Evolutionary conservation across 1,140 invertebrate genomes (phyloP).

Genomic region (Rhizoglyphus robini): DNA sequence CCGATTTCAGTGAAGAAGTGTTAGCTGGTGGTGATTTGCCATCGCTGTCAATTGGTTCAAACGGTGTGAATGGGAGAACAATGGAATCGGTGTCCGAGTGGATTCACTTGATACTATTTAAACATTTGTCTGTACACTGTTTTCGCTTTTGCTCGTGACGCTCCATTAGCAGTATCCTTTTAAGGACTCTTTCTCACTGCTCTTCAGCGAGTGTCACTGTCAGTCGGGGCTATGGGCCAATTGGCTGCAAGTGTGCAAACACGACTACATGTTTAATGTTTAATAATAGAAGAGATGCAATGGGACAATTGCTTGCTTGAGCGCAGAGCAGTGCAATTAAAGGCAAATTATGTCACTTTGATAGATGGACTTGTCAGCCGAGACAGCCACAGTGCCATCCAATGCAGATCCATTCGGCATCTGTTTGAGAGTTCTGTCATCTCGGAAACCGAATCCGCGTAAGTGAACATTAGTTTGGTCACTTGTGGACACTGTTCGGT

Average conservation of each 20-base stretch:
- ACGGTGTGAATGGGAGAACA: neutral
- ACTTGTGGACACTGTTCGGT: neutral
- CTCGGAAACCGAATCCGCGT: neutral
- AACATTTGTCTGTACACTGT: neutral
- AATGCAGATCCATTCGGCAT: no score
- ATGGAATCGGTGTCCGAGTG: neutral
- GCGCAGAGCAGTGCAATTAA: neutral
- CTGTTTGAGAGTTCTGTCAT: no score
- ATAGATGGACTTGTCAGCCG: constrained; percentile 8
- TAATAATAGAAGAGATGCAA: neutral
- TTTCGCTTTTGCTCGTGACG: neutral
- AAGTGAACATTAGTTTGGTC: neutral
- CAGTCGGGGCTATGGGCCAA: neutral
- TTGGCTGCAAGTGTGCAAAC: neutral
- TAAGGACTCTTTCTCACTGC: neutral
- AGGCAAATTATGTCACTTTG: constrained; percentile 14
- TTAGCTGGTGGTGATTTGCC: neutral
- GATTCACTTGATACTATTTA: neutral
- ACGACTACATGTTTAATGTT: neutral
- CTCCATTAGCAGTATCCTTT: constrained; percentile 1
- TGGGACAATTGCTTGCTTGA: neutral
- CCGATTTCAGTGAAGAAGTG: neutral
- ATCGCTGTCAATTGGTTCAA: neutral
- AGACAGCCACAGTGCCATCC: no score
- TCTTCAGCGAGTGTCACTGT: neutral